phyloP scores from a whole-genome alignment of 2,113 vertebrate species.

The Tamias sibiricus region DNA sequence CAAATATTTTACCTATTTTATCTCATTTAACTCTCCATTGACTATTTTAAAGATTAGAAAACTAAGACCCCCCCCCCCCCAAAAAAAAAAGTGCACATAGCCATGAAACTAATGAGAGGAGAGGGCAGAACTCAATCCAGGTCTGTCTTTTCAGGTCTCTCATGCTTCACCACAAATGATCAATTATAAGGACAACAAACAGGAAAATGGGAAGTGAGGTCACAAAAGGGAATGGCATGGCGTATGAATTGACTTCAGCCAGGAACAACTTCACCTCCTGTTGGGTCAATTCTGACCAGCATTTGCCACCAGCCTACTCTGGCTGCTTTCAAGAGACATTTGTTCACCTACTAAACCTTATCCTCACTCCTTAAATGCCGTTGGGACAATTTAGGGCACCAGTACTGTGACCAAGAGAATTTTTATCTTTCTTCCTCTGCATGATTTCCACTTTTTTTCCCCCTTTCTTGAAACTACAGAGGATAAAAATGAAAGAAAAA shows the following conservation, averaged over 20 bases:
- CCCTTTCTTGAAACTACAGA: not conserved
- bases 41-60: slow-evolving; percentile 39
- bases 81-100: not conserved
- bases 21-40: not conserved
- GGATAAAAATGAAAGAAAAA: not conserved
- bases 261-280: not conserved
- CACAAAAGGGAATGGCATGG: not conserved
- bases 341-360: not conserved
- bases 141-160: not conserved
- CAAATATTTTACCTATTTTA: not conserved
- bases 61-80: not conserved
- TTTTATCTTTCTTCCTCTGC: slow-evolving; percentile 2
- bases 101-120: not conserved
- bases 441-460: not conserved
- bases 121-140: not conserved
- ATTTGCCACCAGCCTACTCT: not conserved
- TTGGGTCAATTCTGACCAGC: not conserved
- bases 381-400: not conserved
- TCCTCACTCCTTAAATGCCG: not conserved
- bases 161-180: not conserved
- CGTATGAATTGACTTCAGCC: not conserved
- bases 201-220: not conserved
- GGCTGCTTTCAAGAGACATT: not conserved
- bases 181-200: not conserved
- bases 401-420: not conserved